Evolutionary conservation across 2,113 vertebrate species (phyloP).

Genomic region (Melanostigma gelatinosum): DNA sequence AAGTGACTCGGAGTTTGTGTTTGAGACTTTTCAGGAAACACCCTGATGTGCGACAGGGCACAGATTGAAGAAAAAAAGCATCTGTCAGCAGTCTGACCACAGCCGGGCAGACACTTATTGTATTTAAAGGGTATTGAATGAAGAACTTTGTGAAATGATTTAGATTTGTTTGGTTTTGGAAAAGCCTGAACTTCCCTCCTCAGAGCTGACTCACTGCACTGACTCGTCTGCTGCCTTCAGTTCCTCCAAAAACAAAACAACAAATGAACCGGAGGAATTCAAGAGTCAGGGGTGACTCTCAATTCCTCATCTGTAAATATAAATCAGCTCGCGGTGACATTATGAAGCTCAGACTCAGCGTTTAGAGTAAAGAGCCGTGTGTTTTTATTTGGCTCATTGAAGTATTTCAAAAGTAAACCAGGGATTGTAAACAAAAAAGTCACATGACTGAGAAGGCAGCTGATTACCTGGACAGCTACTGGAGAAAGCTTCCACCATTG

Average conservation of each 20-base stretch:
- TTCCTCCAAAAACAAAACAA: constrained; percentile 31
- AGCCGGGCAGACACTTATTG: constrained; percentile 12
- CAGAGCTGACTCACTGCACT: constrained; percentile 53
- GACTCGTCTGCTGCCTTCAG: constrained; percentile 31
- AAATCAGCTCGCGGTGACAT: neutral
- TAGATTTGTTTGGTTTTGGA: neutral
- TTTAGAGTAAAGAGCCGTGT: no score
- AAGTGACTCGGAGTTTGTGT: neutral
- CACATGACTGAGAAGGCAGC: no score
- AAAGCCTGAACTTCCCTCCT: constrained; percentile 39
- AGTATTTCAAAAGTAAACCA: no score
- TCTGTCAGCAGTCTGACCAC: constrained; percentile 53
- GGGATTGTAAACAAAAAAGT: no score
- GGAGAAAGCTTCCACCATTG: no score
- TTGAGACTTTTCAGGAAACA: constrained; percentile 18
- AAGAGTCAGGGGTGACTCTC: constrained; percentile 29
- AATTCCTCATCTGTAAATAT: constrained; percentile 54
- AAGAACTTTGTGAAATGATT: constrained; percentile 2
- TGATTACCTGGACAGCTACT: neutral
- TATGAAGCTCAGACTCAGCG: neutral
- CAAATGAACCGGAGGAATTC: neutral
- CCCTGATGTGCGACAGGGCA: neutral
- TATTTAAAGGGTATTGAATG: constrained; percentile 36
- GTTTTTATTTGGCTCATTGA: no score
- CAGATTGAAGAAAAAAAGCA: constrained; percentile 15